Conservation (phyloP, 2,888 invertebrate genomes). For the Nymphalis urticae region DNA sequence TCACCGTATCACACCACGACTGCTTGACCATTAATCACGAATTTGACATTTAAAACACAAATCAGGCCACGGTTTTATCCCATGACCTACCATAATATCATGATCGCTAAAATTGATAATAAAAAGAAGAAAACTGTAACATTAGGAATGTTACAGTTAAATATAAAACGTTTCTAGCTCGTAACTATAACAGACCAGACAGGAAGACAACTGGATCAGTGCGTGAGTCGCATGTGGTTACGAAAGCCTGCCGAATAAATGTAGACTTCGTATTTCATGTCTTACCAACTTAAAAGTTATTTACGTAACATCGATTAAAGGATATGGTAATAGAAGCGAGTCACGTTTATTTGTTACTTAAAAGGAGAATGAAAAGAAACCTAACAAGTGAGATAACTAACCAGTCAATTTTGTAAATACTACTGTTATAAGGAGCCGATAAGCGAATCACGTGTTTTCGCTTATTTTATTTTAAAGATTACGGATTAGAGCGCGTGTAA, state of each 20-base stretch:
- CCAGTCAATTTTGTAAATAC: too few species aligned
- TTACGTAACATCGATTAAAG: constrained; percentile 23
- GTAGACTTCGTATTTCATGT: constrained; percentile 26
- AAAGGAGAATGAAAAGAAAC: neutral
- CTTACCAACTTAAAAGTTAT: constrained; percentile 26
- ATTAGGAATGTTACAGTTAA: too few species aligned
- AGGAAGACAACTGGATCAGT: constrained; percentile 28
- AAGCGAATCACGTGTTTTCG: too few species aligned
- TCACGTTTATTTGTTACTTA: constrained; percentile 11
- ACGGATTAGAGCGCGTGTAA: too few species aligned
- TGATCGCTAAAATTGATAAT: neutral
- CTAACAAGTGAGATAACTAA: neutral
- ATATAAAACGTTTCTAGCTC: constrained; percentile 16
- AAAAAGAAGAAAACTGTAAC: neutral
- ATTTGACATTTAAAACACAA: neutral
- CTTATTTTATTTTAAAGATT: too few species aligned
- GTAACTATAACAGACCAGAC: constrained; percentile 14
- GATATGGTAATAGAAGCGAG: constrained; percentile 22
- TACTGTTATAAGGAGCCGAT: too few species aligned
- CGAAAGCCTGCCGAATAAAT: constrained; percentile 25
- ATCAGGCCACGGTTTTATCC: neutral
- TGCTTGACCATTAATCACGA: neutral
- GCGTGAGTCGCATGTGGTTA: constrained; percentile 18
- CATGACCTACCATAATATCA: neutral
- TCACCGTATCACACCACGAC: neutral